Conservation (phyloP, 2,888 invertebrate genomes). For the Chesias legatella region DNA sequence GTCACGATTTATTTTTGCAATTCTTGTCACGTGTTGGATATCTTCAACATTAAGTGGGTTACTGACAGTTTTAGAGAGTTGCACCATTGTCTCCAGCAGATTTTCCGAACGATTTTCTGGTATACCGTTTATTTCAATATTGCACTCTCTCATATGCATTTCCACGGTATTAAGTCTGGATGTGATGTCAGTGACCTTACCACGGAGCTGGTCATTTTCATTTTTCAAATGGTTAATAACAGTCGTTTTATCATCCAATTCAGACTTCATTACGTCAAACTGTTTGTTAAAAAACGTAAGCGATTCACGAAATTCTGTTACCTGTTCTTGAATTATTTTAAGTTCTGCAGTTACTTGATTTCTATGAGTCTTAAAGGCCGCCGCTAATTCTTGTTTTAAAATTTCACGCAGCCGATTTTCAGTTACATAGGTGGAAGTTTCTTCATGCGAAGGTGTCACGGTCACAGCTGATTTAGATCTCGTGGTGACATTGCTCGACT, state of each 20-base stretch:
- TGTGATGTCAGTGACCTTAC: background rate
- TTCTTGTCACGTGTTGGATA: background rate
- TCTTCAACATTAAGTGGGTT: background rate
- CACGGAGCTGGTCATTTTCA: background rate
- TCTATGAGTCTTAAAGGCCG: background rate
- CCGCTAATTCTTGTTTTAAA: background rate
- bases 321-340: background rate
- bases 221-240: background rate
- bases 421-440: no score
- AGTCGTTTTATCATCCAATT: background rate
- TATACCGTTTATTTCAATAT: background rate
- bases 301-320: background rate
- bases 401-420: background rate
- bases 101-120: background rate
- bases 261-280: background rate
- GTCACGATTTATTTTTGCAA: conserved; percentile 3
- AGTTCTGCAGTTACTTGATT: background rate
- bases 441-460: no score
- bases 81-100: background rate
- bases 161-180: background rate
- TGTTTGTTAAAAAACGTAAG: background rate
- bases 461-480: no score
- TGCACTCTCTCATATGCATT: background rate
- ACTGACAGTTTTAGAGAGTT: background rate
- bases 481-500: no score